Conservation (phyloP, 2,888 invertebrate genomes). For the Lapara coniferarum region DNA sequence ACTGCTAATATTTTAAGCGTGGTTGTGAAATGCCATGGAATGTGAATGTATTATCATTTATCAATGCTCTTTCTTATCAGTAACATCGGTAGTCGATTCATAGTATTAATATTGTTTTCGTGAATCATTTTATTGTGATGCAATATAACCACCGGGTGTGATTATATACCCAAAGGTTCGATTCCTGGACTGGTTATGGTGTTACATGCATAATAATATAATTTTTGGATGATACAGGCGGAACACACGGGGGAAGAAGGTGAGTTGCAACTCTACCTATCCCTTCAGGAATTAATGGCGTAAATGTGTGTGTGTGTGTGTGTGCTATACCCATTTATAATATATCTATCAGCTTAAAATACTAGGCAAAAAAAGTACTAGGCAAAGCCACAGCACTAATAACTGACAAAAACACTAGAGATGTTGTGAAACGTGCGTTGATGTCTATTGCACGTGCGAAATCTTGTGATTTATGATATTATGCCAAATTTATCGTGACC, state of each 20-base stretch:
- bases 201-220: too few relatives aligned
- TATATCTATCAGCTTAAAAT: not conserved
- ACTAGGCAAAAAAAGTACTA: not conserved
- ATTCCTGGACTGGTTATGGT: too few relatives aligned
- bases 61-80: slow-evolving; percentile 12
- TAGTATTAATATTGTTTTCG: slow-evolving; percentile 1
- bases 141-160: not conserved
- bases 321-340: too few relatives aligned
- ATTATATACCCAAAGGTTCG: too few relatives aligned
- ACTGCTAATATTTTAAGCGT: too few relatives aligned
- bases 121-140: not conserved
- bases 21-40: not conserved
- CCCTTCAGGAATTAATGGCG: too few relatives aligned
- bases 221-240: too few relatives aligned
- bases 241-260: too few relatives aligned
- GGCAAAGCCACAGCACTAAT: not conserved
- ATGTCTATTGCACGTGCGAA: slow-evolving; percentile 37
- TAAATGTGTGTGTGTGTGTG: too few relatives aligned
- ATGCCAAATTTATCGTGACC: not conserved
- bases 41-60: slow-evolving; percentile 7
- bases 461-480: slow-evolving; percentile 1
- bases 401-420: not conserved
- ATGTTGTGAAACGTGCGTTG: slow-evolving; percentile 37
- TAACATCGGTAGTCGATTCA: slow-evolving; percentile 4
- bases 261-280: too few relatives aligned